Base-by-base conservation (phyloP, 1,140 invertebrate species). In the Drosophila ironensis region DNA sequence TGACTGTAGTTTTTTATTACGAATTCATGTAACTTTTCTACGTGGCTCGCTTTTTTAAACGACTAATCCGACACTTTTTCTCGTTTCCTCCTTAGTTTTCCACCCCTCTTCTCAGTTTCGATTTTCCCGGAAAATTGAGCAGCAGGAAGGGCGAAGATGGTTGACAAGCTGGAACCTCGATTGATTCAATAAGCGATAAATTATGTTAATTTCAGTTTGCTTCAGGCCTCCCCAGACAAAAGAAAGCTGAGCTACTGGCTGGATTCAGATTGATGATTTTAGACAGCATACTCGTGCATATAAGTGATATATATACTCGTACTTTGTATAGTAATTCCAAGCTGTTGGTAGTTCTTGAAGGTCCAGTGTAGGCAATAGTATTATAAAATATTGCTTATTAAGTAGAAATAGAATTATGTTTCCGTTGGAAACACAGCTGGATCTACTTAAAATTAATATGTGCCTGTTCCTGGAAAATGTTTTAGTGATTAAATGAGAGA, bases 1-100 rank as follows among this genome's bases (percentile, higher is more conserved):
- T 76, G 76, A 76, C 76, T 82, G 67, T 81, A 56, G 54, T 68
- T 68, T 50, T 70, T 74, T 72, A 80, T 80, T 70, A 78, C 56
- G 52, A 74, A 80, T 73, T 70, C 64, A 80, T 78, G 69, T 63
- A 53, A 69, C 63, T 45, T 73, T 73, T 56, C 40, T 57, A 70
- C 67, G 67, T 69, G 67, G 64, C 14, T 69, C 45, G 52, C 28
- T 70, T 70, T 70, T 69, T 59, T 37, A 70, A 70, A 47, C 56
- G 60, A 41, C 59, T 30, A 63, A 63, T 47, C 41, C 8, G 9
- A 14, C 47, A 12, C n/a, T 22, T 5, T 25, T 14, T 17, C n/a
- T 11, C 28, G 6, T 27, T 27, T 7, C 25, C 0, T 9, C 25
- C 25, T 11, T 30, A 1, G 0, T 30, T 11, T 12, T 33, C 11